phyloP scores from a whole-genome alignment of 1,140 invertebrate species.

The Leptopilina boulardi region DNA sequence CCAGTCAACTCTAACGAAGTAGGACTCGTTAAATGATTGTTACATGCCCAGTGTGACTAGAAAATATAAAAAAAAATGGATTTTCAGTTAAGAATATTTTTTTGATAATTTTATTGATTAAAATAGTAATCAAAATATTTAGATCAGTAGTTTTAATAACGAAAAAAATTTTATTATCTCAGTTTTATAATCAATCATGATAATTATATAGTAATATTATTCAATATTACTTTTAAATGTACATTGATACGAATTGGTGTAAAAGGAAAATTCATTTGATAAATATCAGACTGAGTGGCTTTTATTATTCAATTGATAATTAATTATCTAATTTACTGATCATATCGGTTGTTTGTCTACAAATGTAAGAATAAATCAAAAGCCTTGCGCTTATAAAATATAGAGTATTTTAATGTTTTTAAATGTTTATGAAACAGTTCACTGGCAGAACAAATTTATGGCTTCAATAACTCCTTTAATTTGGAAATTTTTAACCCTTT shows the following conservation, averaged over 20 bases:
- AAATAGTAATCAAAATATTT: no score
- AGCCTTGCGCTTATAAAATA: neutral
- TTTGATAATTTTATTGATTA: no score
- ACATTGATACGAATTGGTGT: neutral
- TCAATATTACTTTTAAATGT: neutral
- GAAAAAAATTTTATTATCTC: no score
- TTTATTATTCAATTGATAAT: constrained; percentile 22
- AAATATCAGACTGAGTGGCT: constrained; percentile 23
- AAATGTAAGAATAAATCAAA: constrained; percentile 4
- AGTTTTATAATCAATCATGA: no score
- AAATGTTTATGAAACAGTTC: constrained; percentile 9
- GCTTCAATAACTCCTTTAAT: neutral
- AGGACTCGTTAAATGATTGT: neutral
- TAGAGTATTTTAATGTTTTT: neutral
- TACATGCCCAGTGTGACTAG: neutral
- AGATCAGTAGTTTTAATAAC: no score
- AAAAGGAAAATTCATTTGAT: constrained; percentile 13
- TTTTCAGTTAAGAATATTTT: no score
- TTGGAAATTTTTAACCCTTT: neutral
- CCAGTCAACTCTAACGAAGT: neutral
- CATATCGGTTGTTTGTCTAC: constrained; percentile 9
- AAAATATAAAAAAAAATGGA: neutral
- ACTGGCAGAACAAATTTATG: neutral
- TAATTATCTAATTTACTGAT: constrained; percentile 31
- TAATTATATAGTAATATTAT: no score